Conservation (phyloP, 2,113 vertebrate genomes). For the Numenius arquata region DNA sequence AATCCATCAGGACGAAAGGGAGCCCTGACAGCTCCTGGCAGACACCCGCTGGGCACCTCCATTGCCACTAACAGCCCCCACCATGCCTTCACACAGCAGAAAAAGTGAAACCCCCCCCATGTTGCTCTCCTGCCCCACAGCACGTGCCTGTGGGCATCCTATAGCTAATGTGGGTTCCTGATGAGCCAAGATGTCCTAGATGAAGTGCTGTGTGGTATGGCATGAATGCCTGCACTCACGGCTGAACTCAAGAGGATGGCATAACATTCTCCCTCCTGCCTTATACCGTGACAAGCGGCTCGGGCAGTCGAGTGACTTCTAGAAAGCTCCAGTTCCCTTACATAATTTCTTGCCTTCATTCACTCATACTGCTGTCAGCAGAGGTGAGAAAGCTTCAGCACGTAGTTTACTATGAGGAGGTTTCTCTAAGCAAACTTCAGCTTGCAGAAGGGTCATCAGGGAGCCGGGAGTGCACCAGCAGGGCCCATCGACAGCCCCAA, state of each 20-base stretch:
- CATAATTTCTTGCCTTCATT: not conserved
- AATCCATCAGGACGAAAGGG: accelerated
- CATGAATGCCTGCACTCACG: not conserved
- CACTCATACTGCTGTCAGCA: not conserved
- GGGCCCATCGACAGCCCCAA: accelerated
- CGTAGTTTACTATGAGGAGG: not conserved
- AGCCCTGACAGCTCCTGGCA: not conserved
- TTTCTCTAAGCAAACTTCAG: not conserved
- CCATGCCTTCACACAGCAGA: not conserved
- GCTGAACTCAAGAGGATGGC: accelerated
- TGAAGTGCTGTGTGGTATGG: not conserved
- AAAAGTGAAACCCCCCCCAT: accelerated
- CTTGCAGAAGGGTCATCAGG: not conserved
- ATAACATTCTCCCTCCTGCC: not conserved
- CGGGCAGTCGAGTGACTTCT: accelerated
- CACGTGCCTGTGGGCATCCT: accelerated
- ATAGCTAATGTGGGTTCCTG: accelerated
- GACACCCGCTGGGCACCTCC: not conserved
- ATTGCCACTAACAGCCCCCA: not conserved
- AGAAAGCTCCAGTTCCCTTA: not conserved
- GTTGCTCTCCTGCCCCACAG: not conserved
- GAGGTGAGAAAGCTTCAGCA: not conserved
- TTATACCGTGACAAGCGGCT: accelerated
- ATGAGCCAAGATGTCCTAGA: not conserved
- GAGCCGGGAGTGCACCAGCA: not conserved